Evolutionary conservation across 1,140 invertebrate genomes (phyloP).

Genomic region (Papilio polytes): DNA sequence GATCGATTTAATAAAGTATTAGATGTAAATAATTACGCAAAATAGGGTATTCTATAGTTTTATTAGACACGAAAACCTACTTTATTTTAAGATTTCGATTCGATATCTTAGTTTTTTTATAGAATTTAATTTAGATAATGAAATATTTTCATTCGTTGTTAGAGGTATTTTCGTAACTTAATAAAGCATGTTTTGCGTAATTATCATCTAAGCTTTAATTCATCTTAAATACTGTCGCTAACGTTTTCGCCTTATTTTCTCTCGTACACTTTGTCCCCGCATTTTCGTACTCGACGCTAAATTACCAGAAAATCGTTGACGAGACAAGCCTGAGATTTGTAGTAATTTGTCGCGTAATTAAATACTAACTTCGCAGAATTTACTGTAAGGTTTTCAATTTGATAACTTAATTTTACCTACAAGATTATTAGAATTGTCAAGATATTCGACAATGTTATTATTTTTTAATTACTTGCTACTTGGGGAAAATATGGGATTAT

Average conservation of each 20-base stretch:
- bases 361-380: background rate
- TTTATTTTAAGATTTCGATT: background rate
- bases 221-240: background rate
- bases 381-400: background rate
- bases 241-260: background rate
- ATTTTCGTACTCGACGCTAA: constrained; percentile 5
- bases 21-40: too few relatives aligned
- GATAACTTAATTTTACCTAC: background rate
- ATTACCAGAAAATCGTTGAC: constrained; percentile 9
- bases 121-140: background rate
- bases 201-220: background rate
- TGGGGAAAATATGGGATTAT: too few relatives aligned
- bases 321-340: background rate
- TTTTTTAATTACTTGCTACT: background rate
- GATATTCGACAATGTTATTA: background rate
- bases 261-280: background rate
- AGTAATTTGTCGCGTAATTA: background rate
- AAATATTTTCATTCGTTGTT: background rate
- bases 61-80: too few relatives aligned
- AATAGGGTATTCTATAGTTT: too few relatives aligned
- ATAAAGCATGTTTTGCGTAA: background rate
- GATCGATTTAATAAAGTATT: too few relatives aligned
- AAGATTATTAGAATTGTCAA: background rate
- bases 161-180: background rate
- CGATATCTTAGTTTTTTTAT: background rate